phyloP scores from a whole-genome alignment of 2,888 invertebrate species.

The Tetropium fuscum region DNA sequence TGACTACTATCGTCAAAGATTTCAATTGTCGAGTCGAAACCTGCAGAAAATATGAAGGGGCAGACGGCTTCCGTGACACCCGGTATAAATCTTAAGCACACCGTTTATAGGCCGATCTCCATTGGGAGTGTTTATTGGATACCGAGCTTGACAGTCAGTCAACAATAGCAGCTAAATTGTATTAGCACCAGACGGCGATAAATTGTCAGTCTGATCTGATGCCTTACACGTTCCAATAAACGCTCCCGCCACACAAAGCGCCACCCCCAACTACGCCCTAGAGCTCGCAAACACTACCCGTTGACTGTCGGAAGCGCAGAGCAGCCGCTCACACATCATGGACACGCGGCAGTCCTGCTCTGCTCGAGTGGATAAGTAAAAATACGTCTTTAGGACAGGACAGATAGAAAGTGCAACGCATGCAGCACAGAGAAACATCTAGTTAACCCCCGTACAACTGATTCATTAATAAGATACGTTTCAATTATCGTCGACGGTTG shows the following conservation, averaged over 20 bases:
- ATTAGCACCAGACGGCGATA: too few species aligned
- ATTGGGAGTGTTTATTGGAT: slow-evolving; percentile 3
- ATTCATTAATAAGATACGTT: too few species aligned
- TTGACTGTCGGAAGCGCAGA: slow-evolving; percentile 22
- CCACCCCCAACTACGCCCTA: slow-evolving; percentile 17
- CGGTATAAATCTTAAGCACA: slow-evolving; percentile 36
- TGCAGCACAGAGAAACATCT: slow-evolving; percentile 61
- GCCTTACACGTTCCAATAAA: neutral
- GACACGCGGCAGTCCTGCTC: slow-evolving; percentile 60
- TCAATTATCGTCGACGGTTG: too few species aligned
- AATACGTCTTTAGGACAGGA: slow-evolving; percentile 46
- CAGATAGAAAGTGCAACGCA: slow-evolving; percentile 56
- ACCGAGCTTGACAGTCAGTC: neutral
- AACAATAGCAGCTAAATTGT: neutral
- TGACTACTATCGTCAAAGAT: too few species aligned
- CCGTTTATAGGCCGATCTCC: slow-evolving; percentile 26
- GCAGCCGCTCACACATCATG: slow-evolving; percentile 35
- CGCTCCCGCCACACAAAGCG: slow-evolving; percentile 13
- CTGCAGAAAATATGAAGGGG: too few species aligned
- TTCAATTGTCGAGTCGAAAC: too few species aligned
- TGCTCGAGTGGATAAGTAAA: slow-evolving; percentile 37
- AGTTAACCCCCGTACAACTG: slow-evolving; percentile 45
- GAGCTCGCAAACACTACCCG: slow-evolving; percentile 28
- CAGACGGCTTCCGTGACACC: too few species aligned
- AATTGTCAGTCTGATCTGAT: neutral